Conservation (phyloP, 2,113 vertebrate species). For the Probosciger aterrimus region DNA sequence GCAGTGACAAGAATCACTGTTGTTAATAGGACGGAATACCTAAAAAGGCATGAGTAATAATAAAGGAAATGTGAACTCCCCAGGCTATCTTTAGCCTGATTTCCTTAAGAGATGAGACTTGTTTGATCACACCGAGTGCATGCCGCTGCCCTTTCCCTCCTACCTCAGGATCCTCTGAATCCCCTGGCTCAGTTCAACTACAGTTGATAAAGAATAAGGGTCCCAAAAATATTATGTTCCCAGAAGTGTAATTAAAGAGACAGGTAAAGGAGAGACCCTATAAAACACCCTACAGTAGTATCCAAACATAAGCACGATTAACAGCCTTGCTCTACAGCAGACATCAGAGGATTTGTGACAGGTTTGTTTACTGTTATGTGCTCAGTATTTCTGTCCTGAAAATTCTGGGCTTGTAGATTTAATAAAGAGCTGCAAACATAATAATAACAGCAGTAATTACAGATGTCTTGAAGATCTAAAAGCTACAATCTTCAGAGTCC, state of each 20-base stretch:
- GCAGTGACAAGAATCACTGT: background rate
- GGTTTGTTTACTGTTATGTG: background rate
- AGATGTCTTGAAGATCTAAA: constrained; percentile 27
- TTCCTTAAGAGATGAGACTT: background rate
- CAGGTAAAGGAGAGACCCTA: background rate
- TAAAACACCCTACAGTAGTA: background rate
- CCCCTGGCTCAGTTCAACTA: background rate
- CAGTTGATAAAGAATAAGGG: background rate
- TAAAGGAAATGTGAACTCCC: background rate
- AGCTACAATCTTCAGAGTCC: constrained; percentile 25
- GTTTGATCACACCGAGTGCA: background rate
- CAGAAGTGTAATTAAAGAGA: background rate
- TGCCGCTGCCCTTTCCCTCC: background rate
- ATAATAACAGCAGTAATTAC: constrained; percentile 30
- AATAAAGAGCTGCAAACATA: constrained; percentile 43
- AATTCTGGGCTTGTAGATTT: background rate
- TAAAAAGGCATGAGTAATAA: background rate
- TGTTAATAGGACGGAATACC: background rate
- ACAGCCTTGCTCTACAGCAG: background rate
- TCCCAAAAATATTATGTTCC: background rate
- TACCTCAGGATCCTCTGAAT: background rate
- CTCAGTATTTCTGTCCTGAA: constrained; percentile 20
- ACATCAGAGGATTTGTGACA: background rate
- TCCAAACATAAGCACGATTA: background rate
- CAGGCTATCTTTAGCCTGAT: background rate